Base-by-base conservation (phyloP, 2,888 invertebrate species). In the Aproaerema taeniolella region DNA sequence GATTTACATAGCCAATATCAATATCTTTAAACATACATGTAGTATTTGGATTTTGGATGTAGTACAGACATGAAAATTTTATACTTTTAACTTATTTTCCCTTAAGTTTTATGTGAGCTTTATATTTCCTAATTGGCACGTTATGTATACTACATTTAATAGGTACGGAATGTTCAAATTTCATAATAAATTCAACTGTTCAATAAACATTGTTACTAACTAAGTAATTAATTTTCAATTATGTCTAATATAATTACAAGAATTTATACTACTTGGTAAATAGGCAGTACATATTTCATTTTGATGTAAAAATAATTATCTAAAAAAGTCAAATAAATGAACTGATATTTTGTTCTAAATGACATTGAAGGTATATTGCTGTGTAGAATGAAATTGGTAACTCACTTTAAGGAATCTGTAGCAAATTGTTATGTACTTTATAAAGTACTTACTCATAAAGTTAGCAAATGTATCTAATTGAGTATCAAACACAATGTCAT, bases 221-320 rank as follows among this genome's bases (percentile, higher is more conserved):
- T 44, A 54, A 50, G 52, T 42, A 37, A 55, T 54, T 53, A 49
- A 53, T 53, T 55, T 52, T n/a, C 39, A 43, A 49, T 45, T 45
- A 42, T 48, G 26, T 13, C n/a, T n/a, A n/a, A n/a, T n/a, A 30
- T 30, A 30, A 30, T 38, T 43, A 47, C 32, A 6, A 20, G 7
- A 26, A 2, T 9, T 26, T 9, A 26, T 26, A 26, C n/a, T n/a
- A n/a, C n/a, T n/a, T n/a, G n/a, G n/a, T 50, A 49, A 54, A 45
- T 28, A 37, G 30, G 30, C 30, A 30, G 30, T 30, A 12, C 3
- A 12, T 12, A 4, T 30, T 5, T 26, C 6, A 9, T 20, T 13
- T 30, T 13, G 30, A 13, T 30, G 30, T 30, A 20, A 20, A 20
- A n/a, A n/a, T n/a, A n/a, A n/a, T n/a, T n/a, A n/a, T n/a, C n/a